phyloP scores from a whole-genome alignment of 2,888 invertebrate genomes.

The Andricus quercusramuli region DNA sequence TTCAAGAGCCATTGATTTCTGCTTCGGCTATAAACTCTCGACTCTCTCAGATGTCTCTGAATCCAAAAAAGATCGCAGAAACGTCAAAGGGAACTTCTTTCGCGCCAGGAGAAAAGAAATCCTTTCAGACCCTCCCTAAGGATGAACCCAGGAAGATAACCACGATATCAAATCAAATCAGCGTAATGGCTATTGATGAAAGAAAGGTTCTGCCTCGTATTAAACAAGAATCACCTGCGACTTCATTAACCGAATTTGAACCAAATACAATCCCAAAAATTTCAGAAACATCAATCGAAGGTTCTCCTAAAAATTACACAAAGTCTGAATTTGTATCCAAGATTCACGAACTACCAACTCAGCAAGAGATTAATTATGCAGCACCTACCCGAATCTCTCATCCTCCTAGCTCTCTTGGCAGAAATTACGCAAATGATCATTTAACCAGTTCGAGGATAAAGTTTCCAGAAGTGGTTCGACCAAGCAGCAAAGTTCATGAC shows the following conservation, averaged over 20 bases:
- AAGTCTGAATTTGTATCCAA: not conserved
- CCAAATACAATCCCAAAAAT: not conserved
- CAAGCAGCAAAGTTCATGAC: not conserved
- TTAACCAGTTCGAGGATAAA: not conserved
- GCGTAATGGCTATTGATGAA: not conserved
- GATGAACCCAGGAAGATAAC: conserved; percentile 22
- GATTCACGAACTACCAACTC: not conserved
- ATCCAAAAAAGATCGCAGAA: not conserved
- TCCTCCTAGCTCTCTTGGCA: not conserved
- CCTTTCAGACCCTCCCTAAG: not conserved
- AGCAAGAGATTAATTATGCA: conserved; percentile 12
- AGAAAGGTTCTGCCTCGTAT: not conserved
- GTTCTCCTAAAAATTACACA: not conserved
- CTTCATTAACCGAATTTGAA: conserved; percentile 9
- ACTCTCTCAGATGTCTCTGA: not conserved
- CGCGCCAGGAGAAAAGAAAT: not conserved
- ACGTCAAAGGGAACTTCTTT: conserved; percentile 8
- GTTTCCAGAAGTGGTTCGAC: conserved; percentile 3
- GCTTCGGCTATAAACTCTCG: not conserved
- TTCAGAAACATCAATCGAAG: not conserved
- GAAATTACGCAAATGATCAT: conserved; percentile 14
- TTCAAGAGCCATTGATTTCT: conserved; percentile 5
- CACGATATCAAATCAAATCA: not conserved
- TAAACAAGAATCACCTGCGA: not conserved
- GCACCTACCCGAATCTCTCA: not conserved